These are phyloP conservation scores for Acanthornis magna DNA, from an alignment of 2,797 vertebrate species.

Conservation along the genomic window DNA sequence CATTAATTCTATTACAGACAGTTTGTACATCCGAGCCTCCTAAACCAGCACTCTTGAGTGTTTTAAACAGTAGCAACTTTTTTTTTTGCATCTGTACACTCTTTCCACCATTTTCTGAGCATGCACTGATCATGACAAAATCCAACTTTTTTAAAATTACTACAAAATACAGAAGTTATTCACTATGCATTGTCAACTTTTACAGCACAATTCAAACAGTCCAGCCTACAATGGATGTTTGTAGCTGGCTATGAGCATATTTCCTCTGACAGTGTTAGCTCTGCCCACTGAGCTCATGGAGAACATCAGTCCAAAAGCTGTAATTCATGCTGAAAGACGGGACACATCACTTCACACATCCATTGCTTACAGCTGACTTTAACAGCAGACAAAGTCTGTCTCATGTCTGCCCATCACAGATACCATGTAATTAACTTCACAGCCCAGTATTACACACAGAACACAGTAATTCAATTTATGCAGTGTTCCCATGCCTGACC, in stretches of 20 bases:
- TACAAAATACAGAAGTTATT: not conserved
- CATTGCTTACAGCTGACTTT: not conserved
- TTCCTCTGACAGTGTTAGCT: not conserved
- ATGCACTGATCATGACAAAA: not conserved
- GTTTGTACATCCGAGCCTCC: not conserved
- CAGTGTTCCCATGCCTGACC: not conserved
- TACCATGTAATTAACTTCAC: not conserved
- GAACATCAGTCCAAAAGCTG: not conserved
- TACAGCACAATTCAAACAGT: not conserved
- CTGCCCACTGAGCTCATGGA: not conserved
- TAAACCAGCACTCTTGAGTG: not conserved
- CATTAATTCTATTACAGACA: not conserved
- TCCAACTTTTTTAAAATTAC: not conserved
- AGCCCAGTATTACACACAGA: rapidly evolving
- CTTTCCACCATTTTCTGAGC: not conserved
- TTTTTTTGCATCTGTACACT: rapidly evolving
- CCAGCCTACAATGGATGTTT: not conserved
- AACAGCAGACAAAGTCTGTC: not conserved
- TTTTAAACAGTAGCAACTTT: not conserved
- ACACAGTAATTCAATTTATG: not conserved
- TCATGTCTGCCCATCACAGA: not conserved
- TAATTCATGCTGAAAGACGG: not conserved
- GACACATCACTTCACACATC: rapidly evolving
- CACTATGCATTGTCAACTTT: not conserved
- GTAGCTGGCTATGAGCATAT: not conserved